Evolutionary conservation across 2,888 invertebrate genomes (phyloP), one percentile per base, ranked within the genome.

Genomic region (Lasioglossum marginatum): DNA sequence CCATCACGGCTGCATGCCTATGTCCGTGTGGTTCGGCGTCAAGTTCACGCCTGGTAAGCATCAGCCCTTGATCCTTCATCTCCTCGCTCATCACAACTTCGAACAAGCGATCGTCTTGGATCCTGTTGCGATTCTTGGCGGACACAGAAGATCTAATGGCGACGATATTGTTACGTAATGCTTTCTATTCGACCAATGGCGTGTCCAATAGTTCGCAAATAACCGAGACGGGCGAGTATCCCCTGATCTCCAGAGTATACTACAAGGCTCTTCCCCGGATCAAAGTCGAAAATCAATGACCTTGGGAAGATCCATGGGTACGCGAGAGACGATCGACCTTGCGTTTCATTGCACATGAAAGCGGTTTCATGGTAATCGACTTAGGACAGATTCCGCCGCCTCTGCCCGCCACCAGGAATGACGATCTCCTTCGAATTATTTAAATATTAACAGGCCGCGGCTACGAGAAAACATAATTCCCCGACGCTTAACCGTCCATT

Each of bases 1-100:
- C 92, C 99, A 99, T 95, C 99, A 99, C 94, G 98, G 98, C 72
- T 97, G 98, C 89, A 99, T 99, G 99, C 99, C 99, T 6, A 97
- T 98, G 95, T 98, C 98, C 14, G 98, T 98, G 81, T 98, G 98
- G 98, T 98, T 98, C 95, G 98, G 98, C 82, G 98, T 98, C 88
- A 98, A 98, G 95, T 98, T 98, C 95, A 97, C 97, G 1, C 97
- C 98, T 94, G 98, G 98, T 97, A 93, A 95, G 96, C 52, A 71
- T 34, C 14, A 14, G 0, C 8, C 16, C 23, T 52, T n/a, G n/a
- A 52, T 23, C 52, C 23, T 4, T 14, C 23, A 52, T 23, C 2
- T 52, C 52, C 6, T 52, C 52, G 2, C 2, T 48, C 23, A 2
- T 52, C 2, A 2, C 8, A 3, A 8, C 23, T 52, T 45, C 16